These are phyloP conservation scores for Odontamblyopus rebecca DNA, from an alignment of 2,797 vertebrate genomes.

Conservation along the genomic window DNA sequence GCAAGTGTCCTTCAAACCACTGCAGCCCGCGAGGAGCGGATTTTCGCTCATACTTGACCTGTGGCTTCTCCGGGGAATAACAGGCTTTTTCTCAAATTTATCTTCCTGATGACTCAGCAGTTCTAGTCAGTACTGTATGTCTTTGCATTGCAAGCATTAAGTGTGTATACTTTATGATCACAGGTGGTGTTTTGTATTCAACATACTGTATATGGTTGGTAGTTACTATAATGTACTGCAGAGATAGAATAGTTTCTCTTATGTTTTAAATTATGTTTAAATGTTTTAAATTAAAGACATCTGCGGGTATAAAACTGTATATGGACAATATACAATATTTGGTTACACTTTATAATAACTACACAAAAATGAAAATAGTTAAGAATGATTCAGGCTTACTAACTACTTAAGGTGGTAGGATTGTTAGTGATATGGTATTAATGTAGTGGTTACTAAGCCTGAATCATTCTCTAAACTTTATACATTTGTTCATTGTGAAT, in stretches of 20 bases:
- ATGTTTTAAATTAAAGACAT: not conserved
- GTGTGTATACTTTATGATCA: not conserved
- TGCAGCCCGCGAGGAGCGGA: slow-evolving; percentile 13
- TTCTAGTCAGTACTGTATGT: not conserved
- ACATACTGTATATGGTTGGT: not conserved
- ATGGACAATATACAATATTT: not conserved
- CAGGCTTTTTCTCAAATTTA: slow-evolving; percentile 32
- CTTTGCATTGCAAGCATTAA: not conserved
- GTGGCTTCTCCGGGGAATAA: slow-evolving; percentile 14
- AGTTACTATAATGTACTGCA: not conserved
- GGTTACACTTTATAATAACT: too few relatives aligned
- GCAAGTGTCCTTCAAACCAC: slow-evolving; percentile 50
- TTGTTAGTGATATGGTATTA: too few relatives aligned
- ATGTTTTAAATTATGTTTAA: not conserved
- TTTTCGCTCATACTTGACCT: slow-evolving; percentile 38
- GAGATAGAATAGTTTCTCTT: not conserved
- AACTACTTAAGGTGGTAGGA: too few relatives aligned
- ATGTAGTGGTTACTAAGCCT: too few relatives aligned
- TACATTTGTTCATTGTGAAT: too few relatives aligned
- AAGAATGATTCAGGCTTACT: too few relatives aligned
- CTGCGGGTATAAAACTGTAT: not conserved
- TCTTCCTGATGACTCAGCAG: slow-evolving; percentile 27
- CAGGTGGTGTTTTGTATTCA: not conserved
- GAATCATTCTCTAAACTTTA: too few relatives aligned
- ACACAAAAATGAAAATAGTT: too few relatives aligned